Evolutionary conservation across 1,140 invertebrate species (phyloP).

Genomic region (Papilio helenus): DNA sequence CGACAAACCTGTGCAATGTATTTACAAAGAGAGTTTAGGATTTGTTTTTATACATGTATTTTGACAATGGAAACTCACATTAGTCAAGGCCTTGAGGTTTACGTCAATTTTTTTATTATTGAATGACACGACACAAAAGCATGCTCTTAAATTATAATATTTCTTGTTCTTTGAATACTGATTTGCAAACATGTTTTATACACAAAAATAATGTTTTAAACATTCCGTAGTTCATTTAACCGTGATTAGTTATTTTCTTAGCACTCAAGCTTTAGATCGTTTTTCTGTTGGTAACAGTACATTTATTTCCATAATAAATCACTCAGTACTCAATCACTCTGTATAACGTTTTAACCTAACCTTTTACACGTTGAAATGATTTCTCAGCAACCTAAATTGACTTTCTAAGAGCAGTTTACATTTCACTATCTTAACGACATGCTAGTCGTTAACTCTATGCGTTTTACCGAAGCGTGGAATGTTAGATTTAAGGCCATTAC

Average conservation of each 20-base stretch:
- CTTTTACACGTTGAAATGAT: not conserved
- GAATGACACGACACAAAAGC: not conserved
- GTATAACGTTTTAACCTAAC: not conserved
- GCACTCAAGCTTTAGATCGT: not conserved
- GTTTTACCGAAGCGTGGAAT: constrained; percentile 26
- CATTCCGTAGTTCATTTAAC: not conserved
- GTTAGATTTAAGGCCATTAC: not conserved
- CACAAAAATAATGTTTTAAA: not conserved
- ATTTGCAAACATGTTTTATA: not conserved
- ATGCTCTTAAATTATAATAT: not conserved
- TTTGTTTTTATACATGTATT: no score
- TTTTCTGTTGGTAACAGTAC: not conserved
- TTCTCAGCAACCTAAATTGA: constrained; percentile 29
- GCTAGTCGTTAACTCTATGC: not conserved
- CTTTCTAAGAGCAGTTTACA: constrained; percentile 35
- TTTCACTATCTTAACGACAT: constrained; percentile 37
- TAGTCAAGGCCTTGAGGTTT: not conserved
- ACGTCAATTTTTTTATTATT: not conserved
- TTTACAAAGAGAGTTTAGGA: no score
- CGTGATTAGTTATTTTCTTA: not conserved
- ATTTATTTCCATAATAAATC: not conserved
- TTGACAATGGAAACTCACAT: not conserved
- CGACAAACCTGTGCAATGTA: no score
- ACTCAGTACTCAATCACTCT: not conserved
- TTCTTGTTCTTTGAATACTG: not conserved